Conservation (phyloP, 2,797 vertebrate species). For the Enteromius treurensis region DNA sequence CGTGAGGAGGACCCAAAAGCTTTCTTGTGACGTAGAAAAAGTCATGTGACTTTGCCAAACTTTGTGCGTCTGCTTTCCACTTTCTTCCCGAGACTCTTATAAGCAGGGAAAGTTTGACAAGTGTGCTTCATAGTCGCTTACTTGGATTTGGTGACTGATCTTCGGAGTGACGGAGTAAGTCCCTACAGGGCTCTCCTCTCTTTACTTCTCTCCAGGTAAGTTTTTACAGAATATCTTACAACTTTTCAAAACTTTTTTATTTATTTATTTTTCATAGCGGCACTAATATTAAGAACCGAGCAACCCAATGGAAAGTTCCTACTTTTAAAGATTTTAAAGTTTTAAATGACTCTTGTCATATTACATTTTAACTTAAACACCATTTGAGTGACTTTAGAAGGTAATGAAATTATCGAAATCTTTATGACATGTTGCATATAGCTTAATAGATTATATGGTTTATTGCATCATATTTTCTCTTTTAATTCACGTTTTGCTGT, state of each 20-base stretch:
- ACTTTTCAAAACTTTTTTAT: conserved; percentile 22
- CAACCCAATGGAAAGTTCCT: neutral
- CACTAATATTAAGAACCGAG: neutral
- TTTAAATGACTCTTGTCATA: neutral
- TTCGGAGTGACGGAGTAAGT: conserved; percentile 64
- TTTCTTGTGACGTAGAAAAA: conserved; percentile 68
- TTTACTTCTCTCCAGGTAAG: conserved; percentile 70
- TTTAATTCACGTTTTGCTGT: neutral
- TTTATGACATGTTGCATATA: neutral
- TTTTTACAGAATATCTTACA: neutral
- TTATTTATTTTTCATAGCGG: neutral
- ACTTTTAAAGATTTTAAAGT: neutral
- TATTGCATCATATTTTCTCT: neutral
- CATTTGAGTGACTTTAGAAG: neutral
- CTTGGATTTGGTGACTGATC: conserved; percentile 67
- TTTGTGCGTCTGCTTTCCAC: conserved; percentile 51
- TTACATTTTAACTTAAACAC: neutral
- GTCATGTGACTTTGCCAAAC: conserved; percentile 74
- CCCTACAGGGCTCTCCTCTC: conserved; percentile 57
- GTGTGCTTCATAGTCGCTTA: conserved; percentile 63
- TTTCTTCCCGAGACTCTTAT: conserved; percentile 67
- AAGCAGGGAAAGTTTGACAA: conserved; percentile 76
- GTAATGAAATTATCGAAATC: neutral
- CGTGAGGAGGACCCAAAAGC: conserved; percentile 46
- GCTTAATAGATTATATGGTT: neutral